Conservation (phyloP, 1,140 invertebrate genomes). For the Drosophila varians region DNA sequence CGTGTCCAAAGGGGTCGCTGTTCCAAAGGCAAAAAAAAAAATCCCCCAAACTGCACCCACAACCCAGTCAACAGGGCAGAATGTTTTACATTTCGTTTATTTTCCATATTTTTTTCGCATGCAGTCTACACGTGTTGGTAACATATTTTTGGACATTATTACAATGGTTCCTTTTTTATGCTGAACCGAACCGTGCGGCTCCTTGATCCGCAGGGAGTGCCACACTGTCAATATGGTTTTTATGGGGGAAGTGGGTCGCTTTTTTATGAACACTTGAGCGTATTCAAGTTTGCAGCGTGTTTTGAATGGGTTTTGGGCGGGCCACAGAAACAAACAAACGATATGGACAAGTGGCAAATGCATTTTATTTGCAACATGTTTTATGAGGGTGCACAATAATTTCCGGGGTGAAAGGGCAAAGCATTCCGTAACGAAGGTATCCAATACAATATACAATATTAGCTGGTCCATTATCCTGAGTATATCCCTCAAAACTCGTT, state of each 20-base stretch:
- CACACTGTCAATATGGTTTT: conserved; percentile 65
- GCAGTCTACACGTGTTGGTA: conserved; percentile 71
- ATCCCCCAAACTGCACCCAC: conserved; percentile 45
- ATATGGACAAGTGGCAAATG: conserved; percentile 55
- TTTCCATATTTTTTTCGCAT: conserved; percentile 44
- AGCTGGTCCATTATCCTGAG: no score
- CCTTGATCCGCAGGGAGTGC: conserved; percentile 34
- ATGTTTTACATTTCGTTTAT: conserved; percentile 52
- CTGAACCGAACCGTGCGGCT: conserved; percentile 6
- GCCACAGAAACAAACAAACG: conserved; percentile 1
- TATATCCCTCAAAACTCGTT: no score
- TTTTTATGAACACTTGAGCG: conserved; percentile 72
- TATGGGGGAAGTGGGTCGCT: conserved; percentile 32
- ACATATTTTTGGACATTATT: conserved; percentile 82
- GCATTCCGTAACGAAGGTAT: conserved; percentile 37
- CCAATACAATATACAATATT: no score
- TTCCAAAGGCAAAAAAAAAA: conserved; percentile 17
- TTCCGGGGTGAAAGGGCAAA: conserved; percentile 39
- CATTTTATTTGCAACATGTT: conserved; percentile 72
- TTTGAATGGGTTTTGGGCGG: conserved; percentile 63
- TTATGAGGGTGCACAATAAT: conserved; percentile 27
- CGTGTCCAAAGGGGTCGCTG: conserved; percentile 32
- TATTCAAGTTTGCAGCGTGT: conserved; percentile 74
- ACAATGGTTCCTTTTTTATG: conserved; percentile 64
- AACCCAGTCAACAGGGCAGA: conserved; percentile 29